These are phyloP conservation scores for Aplysia californica DNA, from an alignment of 1,140 invertebrate genomes.

Conservation along the genomic window DNA sequence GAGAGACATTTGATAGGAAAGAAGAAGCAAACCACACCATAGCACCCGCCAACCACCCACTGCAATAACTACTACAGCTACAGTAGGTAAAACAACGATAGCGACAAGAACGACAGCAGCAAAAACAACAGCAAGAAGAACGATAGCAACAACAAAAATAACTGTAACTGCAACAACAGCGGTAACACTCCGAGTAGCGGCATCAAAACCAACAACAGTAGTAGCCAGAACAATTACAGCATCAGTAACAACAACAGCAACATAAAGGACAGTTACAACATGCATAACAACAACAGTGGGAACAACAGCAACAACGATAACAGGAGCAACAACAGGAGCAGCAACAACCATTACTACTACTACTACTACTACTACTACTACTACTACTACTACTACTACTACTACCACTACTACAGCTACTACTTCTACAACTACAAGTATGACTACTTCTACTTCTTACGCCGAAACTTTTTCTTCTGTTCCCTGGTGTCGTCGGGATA, in stretches of 20 bases:
- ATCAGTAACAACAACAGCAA: neutral
- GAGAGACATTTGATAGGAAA: no score
- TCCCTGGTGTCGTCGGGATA: no score
- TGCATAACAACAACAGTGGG: neutral
- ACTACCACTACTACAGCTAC: neutral
- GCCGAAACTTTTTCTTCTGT: no score
- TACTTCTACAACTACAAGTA: neutral
- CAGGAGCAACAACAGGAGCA: neutral
- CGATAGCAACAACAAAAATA: neutral
- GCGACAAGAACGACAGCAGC: no score
- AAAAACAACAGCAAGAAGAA: no score
- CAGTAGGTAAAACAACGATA: neutral
- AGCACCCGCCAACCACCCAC: no score
- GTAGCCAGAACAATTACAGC: neutral
- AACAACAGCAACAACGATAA: neutral
- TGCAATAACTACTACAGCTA: neutral
- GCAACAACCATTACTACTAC: neutral
- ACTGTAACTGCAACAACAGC: neutral
- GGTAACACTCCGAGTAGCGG: neutral
- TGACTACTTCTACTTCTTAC: no score
- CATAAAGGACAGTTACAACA: neutral
- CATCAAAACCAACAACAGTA: conserved; percentile 1
- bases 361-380: neutral
- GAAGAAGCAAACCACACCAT: no score
- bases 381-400: neutral